These are phyloP conservation scores for Polypedilum vanderplanki DNA, from an alignment of 1,140 invertebrate genomes.

Conservation along the genomic window DNA sequence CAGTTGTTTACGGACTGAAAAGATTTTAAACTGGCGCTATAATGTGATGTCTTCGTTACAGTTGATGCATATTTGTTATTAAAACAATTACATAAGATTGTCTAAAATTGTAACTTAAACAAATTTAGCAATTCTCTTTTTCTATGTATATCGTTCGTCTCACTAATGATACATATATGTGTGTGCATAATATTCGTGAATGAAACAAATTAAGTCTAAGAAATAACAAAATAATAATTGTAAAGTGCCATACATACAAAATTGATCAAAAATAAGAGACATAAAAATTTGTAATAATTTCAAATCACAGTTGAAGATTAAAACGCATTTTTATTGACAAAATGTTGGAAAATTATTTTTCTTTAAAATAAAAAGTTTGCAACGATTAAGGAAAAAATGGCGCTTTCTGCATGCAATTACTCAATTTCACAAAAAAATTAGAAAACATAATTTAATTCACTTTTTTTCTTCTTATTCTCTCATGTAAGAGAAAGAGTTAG, in stretches of 20 bases:
- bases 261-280: not conserved
- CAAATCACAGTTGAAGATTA: not conserved
- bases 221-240: constrained; percentile 10
- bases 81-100: not conserved
- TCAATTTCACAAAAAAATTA: not conserved
- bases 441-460: not conserved
- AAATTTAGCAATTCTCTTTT: not conserved
- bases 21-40: too few relatives aligned
- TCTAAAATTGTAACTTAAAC: not conserved
- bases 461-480: not conserved
- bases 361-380: too few relatives aligned
- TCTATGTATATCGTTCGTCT: too few relatives aligned
- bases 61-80: not conserved
- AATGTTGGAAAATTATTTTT: too few relatives aligned
- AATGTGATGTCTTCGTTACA: not conserved
- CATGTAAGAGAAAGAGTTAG: not conserved
- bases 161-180: too few relatives aligned
- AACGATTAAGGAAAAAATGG: not conserved
- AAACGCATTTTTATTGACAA: too few relatives aligned
- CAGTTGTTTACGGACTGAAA: too few relatives aligned
- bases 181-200: not conserved
- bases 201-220: not conserved
- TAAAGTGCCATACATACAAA: constrained; percentile 5
- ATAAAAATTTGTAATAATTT: not conserved
- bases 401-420: not conserved